phyloP scores from a whole-genome alignment of 2,797 vertebrate species.

The Macroramphosus scolopax region DNA sequence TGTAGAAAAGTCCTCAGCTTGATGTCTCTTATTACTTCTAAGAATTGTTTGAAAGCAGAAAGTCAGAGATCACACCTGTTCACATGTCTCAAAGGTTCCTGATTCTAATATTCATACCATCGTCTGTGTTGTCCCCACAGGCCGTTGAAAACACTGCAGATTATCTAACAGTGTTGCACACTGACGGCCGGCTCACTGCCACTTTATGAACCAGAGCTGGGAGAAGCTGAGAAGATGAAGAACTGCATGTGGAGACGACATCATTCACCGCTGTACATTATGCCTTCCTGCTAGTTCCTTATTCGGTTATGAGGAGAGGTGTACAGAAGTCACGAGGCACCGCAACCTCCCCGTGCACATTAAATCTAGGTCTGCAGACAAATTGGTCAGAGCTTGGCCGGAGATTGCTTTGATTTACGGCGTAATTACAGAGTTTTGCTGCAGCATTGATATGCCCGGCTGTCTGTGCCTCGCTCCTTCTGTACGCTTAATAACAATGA shows the following conservation, averaged over 20 bases:
- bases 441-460: slow-evolving; percentile 53
- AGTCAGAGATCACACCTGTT: slow-evolving; percentile 71
- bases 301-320: slow-evolving; percentile 41
- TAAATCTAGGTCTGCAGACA: slow-evolving; percentile 60
- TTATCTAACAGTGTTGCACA: slow-evolving; percentile 65
- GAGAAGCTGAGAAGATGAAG: slow-evolving; percentile 50
- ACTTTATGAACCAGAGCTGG: slow-evolving; percentile 59
- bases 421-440: slow-evolving; percentile 60
- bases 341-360: slow-evolving; percentile 53
- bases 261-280: slow-evolving; percentile 32
- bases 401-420: slow-evolving; percentile 69
- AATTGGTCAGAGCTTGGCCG: slow-evolving; percentile 56
- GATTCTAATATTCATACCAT: slow-evolving; percentile 68
- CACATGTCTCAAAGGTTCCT: slow-evolving; percentile 51
- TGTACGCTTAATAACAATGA: slow-evolving; percentile 68
- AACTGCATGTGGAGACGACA: slow-evolving; percentile 17
- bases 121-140: slow-evolving; percentile 51
- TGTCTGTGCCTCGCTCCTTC: slow-evolving; percentile 43
- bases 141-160: slow-evolving; percentile 59
- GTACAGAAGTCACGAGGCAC: slow-evolving; percentile 56
- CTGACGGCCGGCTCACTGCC: slow-evolving; percentile 55
- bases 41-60: slow-evolving; percentile 59
- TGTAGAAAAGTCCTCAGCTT: slow-evolving; percentile 46
- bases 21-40: slow-evolving; percentile 58
- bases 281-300: slow-evolving; percentile 28